Evolutionary conservation across 2,888 invertebrate species (phyloP).

Genomic region (Ichneumoninae sp.): DNA sequence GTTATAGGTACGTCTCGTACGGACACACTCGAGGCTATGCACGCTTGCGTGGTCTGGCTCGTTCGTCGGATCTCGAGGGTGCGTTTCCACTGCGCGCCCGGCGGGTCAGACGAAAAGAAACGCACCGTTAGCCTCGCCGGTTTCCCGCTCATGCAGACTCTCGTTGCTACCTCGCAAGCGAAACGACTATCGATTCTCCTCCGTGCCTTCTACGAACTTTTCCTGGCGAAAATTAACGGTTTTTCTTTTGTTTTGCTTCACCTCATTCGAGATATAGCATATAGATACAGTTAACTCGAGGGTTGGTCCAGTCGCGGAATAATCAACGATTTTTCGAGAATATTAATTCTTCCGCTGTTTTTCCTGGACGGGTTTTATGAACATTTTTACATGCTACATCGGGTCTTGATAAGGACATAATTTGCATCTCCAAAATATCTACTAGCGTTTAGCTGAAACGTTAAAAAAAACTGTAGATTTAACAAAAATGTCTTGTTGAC

Average conservation of each 20-base stretch:
- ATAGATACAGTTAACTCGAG: neutral
- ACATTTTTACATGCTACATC: too few species aligned
- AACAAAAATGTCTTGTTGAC: neutral
- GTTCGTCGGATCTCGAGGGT: conserved; percentile 44
- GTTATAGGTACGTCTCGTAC: conserved; percentile 16
- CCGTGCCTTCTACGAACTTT: neutral
- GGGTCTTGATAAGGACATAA: too few species aligned
- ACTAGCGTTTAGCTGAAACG: too few species aligned
- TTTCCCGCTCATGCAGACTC: conserved; percentile 28
- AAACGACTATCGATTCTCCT: conserved; percentile 56
- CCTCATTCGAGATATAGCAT: neutral
- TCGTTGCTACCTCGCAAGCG: conserved; percentile 40
- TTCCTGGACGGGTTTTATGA: too few species aligned
- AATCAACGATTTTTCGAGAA: too few species aligned
- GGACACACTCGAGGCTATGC: conserved; percentile 35
- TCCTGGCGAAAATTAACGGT: neutral
- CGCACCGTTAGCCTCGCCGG: conserved; percentile 42
- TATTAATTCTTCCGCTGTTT: too few species aligned
- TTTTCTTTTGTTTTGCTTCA: neutral
- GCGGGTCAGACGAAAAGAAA: conserved; percentile 44
- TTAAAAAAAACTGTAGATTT: too few species aligned
- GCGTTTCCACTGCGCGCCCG: conserved; percentile 43
- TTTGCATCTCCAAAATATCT: too few species aligned
- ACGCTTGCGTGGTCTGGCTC: conserved; percentile 8
- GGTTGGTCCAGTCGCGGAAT: neutral